phyloP scores from a whole-genome alignment of 2,113 vertebrate species.

The Monarcha castaneiventris region DNA sequence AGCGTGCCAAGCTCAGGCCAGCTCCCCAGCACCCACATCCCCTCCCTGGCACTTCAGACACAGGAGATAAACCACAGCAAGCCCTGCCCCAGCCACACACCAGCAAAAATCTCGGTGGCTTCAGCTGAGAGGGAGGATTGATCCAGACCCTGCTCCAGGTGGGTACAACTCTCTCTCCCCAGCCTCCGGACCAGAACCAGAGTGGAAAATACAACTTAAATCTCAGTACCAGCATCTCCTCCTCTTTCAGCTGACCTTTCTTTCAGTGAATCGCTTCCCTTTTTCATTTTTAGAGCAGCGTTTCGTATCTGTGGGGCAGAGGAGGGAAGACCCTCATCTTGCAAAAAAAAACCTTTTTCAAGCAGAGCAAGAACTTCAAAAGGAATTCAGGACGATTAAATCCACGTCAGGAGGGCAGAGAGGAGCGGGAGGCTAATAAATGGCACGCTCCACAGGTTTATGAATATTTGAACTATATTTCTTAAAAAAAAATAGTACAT shows the following conservation, averaged over 20 bases:
- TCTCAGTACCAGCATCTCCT: neutral
- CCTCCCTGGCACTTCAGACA: neutral
- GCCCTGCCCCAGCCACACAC: neutral
- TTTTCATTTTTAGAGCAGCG: neutral
- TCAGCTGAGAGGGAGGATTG: neutral
- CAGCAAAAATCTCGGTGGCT: neutral
- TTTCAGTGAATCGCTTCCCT: neutral
- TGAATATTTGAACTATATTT: neutral
- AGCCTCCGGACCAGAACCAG: neutral
- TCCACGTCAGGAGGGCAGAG: neutral
- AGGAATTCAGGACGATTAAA: neutral
- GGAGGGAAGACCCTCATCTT: neutral
- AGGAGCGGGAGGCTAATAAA: neutral
- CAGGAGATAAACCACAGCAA: fast-evolving
- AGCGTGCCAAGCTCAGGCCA: neutral
- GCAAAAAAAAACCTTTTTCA: neutral
- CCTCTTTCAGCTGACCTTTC: neutral
- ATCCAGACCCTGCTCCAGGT: neutral
- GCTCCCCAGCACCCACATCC: neutral
- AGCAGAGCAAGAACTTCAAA: neutral
- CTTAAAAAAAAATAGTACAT: neutral
- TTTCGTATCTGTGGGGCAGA: neutral
- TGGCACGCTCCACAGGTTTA: neutral
- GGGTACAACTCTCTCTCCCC: neutral
- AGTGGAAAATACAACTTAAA: neutral